Conservation (phyloP, 2,888 invertebrate species). For the Drosophila bunnanda region DNA sequence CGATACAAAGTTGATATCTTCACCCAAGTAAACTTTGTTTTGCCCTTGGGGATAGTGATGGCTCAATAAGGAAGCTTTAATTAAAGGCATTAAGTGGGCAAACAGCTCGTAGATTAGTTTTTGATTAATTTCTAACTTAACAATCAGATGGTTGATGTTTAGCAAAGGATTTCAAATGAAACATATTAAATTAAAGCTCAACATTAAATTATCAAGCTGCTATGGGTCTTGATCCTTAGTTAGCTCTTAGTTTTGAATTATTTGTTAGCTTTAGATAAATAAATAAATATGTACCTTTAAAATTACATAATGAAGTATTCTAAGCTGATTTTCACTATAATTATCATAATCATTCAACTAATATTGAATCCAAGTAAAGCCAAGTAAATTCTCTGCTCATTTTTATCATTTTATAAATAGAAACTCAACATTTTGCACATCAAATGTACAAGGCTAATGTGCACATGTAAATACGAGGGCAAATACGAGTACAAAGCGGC, state of each 20-base stretch:
- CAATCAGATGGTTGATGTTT: background rate
- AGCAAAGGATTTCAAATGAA: too few relatives aligned
- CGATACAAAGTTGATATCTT: slow-evolving; percentile 33
- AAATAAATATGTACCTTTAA: too few relatives aligned
- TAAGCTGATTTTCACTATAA: background rate
- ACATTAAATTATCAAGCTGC: too few relatives aligned
- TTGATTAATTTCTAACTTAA: background rate
- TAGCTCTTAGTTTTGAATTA: too few relatives aligned
- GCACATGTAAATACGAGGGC: slow-evolving; percentile 35
- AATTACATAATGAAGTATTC: too few relatives aligned
- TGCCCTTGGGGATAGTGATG: slow-evolving; percentile 15
- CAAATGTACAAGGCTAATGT: slow-evolving; percentile 19
- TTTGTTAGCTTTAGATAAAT: too few relatives aligned
- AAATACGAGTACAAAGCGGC: slow-evolving; percentile 37
- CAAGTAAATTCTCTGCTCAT: background rate
- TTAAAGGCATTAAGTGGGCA: slow-evolving; percentile 11
- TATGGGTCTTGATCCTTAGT: too few relatives aligned
- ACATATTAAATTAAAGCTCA: too few relatives aligned
- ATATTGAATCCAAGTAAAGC: background rate
- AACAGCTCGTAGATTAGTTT: background rate
- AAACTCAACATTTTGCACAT: slow-evolving; percentile 6
- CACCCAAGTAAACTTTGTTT: slow-evolving; percentile 1
- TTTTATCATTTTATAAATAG: slow-evolving; percentile 14
- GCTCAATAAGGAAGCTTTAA: slow-evolving; percentile 25
- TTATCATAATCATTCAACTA: background rate